phyloP scores from a whole-genome alignment of 2,888 invertebrate species.

The Aphodius granarius region DNA sequence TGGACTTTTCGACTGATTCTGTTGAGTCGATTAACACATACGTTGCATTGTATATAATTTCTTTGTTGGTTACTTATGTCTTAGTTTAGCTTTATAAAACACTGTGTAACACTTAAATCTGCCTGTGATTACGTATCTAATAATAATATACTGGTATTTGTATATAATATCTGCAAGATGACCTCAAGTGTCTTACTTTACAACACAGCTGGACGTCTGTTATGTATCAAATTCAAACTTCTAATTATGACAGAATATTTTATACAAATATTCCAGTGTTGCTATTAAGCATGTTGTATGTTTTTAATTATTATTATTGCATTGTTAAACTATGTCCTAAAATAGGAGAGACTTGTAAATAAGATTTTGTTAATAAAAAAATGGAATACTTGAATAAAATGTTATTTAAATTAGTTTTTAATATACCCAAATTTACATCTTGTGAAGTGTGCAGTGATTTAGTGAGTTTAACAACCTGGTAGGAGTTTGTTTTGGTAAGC shows the following conservation, averaged over 20 bases:
- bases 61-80: background rate
- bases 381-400: background rate
- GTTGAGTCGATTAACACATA: constrained; percentile 17
- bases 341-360: background rate
- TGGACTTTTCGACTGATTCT: constrained; percentile 36
- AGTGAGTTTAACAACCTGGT: background rate
- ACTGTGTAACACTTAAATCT: background rate
- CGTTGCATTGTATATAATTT: constrained; percentile 4
- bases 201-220: too few species aligned
- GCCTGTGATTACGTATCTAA: background rate
- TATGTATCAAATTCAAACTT: background rate
- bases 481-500: background rate
- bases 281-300: background rate
- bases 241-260: background rate
- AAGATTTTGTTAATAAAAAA: background rate
- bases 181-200: background rate
- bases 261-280: background rate
- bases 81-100: background rate
- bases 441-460: background rate
- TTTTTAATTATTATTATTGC: background rate
- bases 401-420: background rate
- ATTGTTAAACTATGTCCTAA: background rate
- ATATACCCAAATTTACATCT: background rate
- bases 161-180: background rate
- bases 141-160: background rate